Evolutionary conservation across 2,888 invertebrate species (phyloP).

Genomic region (Tridacna gigas): DNA sequence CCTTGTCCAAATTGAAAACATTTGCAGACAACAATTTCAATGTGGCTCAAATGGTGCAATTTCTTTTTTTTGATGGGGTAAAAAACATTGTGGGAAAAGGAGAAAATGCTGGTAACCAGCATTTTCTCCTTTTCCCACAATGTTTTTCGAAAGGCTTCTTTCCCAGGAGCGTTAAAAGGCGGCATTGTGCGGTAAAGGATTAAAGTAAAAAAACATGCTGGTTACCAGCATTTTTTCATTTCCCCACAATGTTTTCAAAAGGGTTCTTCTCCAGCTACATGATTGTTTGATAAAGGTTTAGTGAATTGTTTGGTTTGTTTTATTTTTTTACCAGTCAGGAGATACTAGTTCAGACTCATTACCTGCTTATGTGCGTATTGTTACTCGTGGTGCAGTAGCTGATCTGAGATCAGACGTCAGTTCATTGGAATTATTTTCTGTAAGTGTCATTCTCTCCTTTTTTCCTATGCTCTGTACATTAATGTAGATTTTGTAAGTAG

Average conservation of each 20-base stretch:
- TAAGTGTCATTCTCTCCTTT: slow-evolving; percentile 68
- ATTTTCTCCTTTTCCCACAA: background rate
- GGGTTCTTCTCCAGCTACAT: background rate
- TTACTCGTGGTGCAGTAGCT: slow-evolving; percentile 84
- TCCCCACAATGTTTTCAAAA: background rate
- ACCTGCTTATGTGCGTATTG: slow-evolving; percentile 84
- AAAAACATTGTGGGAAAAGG: too few relatives aligned
- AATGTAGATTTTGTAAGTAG: too few relatives aligned
- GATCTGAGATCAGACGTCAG: slow-evolving; percentile 84
- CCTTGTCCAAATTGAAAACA: too few relatives aligned
- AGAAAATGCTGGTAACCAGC: too few relatives aligned
- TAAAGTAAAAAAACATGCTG: background rate
- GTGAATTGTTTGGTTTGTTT: background rate
- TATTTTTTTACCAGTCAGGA: slow-evolving; percentile 41
- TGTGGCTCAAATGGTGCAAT: too few relatives aligned
- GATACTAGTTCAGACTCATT: slow-evolving; percentile 70
- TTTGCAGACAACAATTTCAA: too few relatives aligned
- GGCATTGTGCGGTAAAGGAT: too few relatives aligned
- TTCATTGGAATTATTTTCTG: slow-evolving; percentile 85
- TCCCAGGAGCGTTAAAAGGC: too few relatives aligned
- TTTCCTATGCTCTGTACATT: background rate
- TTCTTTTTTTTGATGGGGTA: too few relatives aligned
- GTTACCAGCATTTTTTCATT: background rate
- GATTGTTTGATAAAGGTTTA: background rate
- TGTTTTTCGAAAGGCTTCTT: background rate